These are phyloP conservation scores for Ophion ventricosus DNA, from an alignment of 2,888 invertebrate species.

Conservation along the genomic window DNA sequence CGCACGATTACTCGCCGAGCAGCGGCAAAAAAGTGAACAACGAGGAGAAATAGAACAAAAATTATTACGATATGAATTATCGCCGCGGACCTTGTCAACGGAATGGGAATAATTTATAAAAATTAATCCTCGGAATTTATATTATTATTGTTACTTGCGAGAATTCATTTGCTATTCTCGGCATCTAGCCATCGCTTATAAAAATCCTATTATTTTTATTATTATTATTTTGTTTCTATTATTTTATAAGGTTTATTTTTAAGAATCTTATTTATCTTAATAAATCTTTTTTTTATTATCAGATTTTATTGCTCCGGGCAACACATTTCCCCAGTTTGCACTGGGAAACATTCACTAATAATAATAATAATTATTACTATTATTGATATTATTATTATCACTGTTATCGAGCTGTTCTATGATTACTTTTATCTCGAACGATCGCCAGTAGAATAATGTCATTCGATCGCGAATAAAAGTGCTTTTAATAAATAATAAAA, in stretches of 20 bases:
- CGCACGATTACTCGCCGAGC: constrained; percentile 7
- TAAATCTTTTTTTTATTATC: not conserved
- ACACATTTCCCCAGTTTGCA: no score
- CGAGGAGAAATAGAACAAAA: constrained; percentile 4
- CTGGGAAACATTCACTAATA: no score
- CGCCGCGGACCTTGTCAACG: not conserved
- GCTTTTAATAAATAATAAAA: not conserved
- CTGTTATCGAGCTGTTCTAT: not conserved
- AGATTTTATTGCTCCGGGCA: no score
- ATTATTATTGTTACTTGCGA: not conserved
- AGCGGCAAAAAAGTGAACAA: constrained; percentile 33
- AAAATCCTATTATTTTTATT: not conserved
- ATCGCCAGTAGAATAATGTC: not conserved
- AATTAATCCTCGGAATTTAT: not conserved
- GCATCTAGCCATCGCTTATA: not conserved
- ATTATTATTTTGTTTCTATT: not conserved
- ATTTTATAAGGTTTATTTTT: not conserved
- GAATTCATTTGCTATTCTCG: not conserved
- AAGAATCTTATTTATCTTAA: not conserved
- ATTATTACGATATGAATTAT: constrained; percentile 11
- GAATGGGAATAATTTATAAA: not conserved
- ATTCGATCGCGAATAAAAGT: not conserved
- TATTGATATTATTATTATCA: not conserved
- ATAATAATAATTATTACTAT: not conserved
- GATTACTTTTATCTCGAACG: not conserved